These are phyloP conservation scores for Hymenopus coronatus DNA, from an alignment of 2,888 invertebrate genomes.

Conservation along the genomic window DNA sequence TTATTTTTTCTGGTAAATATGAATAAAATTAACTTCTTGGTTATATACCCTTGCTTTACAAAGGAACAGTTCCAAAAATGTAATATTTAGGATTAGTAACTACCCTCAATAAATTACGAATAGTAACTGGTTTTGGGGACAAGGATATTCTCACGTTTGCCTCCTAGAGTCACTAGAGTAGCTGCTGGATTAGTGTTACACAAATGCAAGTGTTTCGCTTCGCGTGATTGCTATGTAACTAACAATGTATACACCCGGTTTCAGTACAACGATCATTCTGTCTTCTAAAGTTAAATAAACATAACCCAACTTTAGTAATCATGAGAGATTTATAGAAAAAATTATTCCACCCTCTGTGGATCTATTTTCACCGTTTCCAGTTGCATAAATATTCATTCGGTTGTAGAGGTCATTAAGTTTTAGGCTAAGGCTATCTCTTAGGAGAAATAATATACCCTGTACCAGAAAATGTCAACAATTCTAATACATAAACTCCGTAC, in stretches of 20 bases:
- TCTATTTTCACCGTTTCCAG: neutral
- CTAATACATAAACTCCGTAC: neutral
- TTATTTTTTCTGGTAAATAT: neutral
- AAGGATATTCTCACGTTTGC: neutral
- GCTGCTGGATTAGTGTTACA: neutral
- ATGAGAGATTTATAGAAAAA: neutral
- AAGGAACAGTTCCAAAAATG: neutral
- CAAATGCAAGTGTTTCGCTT: neutral
- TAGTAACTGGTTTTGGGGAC: too few relatives aligned
- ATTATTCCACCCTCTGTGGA: neutral
- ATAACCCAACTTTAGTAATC: neutral
- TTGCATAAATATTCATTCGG: neutral
- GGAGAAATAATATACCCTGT: neutral
- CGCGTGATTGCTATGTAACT: neutral
- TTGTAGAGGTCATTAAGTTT: neutral
- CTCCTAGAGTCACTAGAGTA: neutral
- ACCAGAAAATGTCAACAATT: neutral
- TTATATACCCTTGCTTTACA: neutral
- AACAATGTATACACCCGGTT: neutral
- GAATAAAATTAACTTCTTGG: neutral
- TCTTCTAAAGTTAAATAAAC: neutral
- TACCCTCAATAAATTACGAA: neutral
- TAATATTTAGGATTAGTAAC: neutral
- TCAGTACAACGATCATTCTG: neutral
- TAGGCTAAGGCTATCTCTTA: neutral